Percentiles rank a stretch among this genome's conserved stretches.
phyloP scores from a whole-genome alignment of 2,797 vertebrate genomes.

The Siniperca undulata region DNA sequence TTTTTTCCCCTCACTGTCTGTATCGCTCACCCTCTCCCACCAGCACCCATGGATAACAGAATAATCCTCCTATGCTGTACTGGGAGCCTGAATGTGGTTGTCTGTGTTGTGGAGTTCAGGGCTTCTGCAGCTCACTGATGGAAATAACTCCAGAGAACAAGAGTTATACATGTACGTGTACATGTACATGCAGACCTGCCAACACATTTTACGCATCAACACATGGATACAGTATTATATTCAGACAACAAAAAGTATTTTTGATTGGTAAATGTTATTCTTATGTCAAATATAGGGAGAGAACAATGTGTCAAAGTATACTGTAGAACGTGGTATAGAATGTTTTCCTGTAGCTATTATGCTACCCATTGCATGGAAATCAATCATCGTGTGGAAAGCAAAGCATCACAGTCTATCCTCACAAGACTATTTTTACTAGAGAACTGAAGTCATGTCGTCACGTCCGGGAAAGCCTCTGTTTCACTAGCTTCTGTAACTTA shows the following conservation, averaged over 20 bases:
- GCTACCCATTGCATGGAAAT: background rate
- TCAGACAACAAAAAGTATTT: background rate
- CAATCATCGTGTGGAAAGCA: background rate
- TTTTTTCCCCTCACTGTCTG: constrained; percentile 21
- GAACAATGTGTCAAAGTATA: background rate
- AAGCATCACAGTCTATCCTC: background rate
- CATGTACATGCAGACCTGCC: constrained; percentile 17
- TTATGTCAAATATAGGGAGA: background rate
- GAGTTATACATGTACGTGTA: constrained; percentile 4
- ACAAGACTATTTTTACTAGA: background rate
- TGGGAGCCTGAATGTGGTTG: constrained; percentile 34
- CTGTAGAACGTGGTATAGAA: background rate
- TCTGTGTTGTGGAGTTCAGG: constrained; percentile 35
- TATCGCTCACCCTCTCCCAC: constrained; percentile 51
- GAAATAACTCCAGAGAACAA: constrained; percentile 38
- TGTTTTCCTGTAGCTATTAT: background rate
- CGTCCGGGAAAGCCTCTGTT: background rate
- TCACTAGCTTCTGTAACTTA: background rate
- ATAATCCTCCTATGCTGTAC: constrained; percentile 54
- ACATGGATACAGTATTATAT: constrained; percentile 5
- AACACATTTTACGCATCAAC: constrained; percentile 15
- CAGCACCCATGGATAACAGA: constrained; percentile 55
- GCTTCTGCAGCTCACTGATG: constrained; percentile 32
- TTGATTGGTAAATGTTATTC: constrained; percentile 3
- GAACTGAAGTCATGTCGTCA: background rate